Percentiles rank a stretch among this genome's conserved stretches.
Evolutionary conservation across 2,888 invertebrate genomes (phyloP).

Genomic region (Myopa tessellatipennis): DNA sequence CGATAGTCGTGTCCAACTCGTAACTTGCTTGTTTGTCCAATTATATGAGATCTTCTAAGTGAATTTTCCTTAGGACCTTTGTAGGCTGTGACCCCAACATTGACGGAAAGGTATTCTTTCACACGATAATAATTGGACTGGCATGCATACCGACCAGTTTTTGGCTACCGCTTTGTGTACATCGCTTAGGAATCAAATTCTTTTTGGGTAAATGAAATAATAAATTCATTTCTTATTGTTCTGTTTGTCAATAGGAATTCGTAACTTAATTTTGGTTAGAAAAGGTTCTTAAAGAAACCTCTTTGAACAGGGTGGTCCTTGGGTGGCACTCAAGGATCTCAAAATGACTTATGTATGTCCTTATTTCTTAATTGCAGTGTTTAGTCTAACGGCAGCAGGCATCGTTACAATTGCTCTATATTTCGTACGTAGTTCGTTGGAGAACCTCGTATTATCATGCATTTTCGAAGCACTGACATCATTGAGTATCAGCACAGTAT

Average conservation of each 20-base stretch:
- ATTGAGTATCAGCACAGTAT: constrained; percentile 82
- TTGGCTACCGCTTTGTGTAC: constrained; percentile 82
- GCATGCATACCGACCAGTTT: constrained; percentile 85
- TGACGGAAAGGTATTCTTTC: constrained; percentile 77
- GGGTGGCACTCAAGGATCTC: no score
- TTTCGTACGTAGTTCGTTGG: constrained; percentile 77
- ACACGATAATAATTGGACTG: constrained; percentile 82
- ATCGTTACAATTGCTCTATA: constrained; percentile 80
- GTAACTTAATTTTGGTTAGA: no score
- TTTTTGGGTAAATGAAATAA: constrained; percentile 73
- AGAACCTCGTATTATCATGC: constrained; percentile 81
- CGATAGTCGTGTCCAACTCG: constrained; percentile 70
- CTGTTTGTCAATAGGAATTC: no score
- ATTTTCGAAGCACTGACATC: constrained; percentile 85
- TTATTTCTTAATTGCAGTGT: constrained; percentile 70
- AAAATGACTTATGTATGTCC: neutral
- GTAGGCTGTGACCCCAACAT: constrained; percentile 73
- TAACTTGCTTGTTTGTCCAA: constrained; percentile 52
- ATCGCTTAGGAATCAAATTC: constrained; percentile 83
- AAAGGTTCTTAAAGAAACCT: no score
- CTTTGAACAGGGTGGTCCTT: no score
- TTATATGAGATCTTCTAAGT: neutral
- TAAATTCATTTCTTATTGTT: neutral
- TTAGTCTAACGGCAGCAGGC: constrained; percentile 80
- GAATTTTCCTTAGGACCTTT: constrained; percentile 47